These are phyloP conservation scores for Nanorana parkeri DNA, from an alignment of 2,113 vertebrate genomes.

Conservation along the genomic window DNA sequence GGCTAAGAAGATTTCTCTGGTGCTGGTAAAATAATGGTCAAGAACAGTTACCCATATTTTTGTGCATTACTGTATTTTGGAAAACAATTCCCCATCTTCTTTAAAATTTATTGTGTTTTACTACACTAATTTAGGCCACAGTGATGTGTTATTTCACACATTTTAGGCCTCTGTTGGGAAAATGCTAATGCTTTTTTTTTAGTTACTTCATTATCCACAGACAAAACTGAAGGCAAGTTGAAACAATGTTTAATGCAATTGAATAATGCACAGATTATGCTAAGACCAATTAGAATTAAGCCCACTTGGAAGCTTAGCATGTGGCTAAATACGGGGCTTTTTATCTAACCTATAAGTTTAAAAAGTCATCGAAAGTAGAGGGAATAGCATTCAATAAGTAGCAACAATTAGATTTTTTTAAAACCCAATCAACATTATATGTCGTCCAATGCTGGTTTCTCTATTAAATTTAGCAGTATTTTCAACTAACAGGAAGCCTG, in stretches of 20 bases:
- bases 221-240: constrained; percentile 64
- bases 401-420: constrained; percentile 21
- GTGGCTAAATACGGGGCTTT: constrained; percentile 62
- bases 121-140: too few relatives aligned
- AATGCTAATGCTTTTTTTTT: too few relatives aligned
- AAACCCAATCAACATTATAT: constrained; percentile 44
- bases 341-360: constrained; percentile 63
- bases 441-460: constrained; percentile 63
- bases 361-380: constrained; percentile 65
- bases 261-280: constrained; percentile 62
- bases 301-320: constrained; percentile 68
- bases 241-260: constrained; percentile 68
- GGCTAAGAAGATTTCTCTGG: too few relatives aligned
- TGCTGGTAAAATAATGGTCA: too few relatives aligned
- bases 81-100: too few relatives aligned
- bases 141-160: too few relatives aligned
- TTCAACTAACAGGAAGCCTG: constrained; percentile 74
- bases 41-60: too few relatives aligned
- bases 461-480: constrained; percentile 80
- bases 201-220: background rate
- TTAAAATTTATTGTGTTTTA: too few relatives aligned
- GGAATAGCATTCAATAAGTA: constrained; percentile 69
- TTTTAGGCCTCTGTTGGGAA: too few relatives aligned
- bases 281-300: constrained; percentile 74
- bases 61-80: too few relatives aligned